Evolutionary conservation across 2,888 invertebrate genomes (phyloP).

Genomic region (Glyphotaelius pellucidus): DNA sequence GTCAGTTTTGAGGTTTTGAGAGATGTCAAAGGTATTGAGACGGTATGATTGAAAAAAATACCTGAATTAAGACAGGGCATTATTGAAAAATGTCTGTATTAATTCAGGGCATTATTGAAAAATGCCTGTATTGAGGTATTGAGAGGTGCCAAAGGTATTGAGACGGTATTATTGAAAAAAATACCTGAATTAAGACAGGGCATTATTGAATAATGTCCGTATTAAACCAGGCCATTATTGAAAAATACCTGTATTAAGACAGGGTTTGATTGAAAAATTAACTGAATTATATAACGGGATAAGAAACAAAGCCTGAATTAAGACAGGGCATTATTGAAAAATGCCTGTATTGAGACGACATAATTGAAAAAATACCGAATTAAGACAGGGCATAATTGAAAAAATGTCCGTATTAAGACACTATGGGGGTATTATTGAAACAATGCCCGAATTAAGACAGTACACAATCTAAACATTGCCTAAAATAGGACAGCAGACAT

Average conservation of each 20-base stretch:
- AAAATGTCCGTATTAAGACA: neutral
- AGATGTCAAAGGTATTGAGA: too few species aligned
- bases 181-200: too few species aligned
- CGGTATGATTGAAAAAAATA: neutral
- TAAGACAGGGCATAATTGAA: neutral
- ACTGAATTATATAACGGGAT: too few species aligned
- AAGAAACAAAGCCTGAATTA: neutral
- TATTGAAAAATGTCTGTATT: neutral
- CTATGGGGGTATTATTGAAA: neutral
- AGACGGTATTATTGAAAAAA: neutral
- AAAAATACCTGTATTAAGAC: neutral
- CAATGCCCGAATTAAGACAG: neutral
- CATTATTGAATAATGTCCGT: too few species aligned
- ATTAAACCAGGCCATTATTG: neutral
- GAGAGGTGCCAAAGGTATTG: neutral
- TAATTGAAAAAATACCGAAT: too few species aligned
- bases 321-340: too few species aligned
- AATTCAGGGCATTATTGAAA: too few species aligned
- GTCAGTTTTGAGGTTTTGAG: too few species aligned
- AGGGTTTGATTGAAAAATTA: neutral
- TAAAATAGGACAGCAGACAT: neutral
- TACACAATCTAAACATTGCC: neutral
- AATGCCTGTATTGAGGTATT: neutral
- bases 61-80: neutral
- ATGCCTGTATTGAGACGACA: too few species aligned